These are phyloP conservation scores for Platycnemis pennipes DNA, from an alignment of 2,888 invertebrate genomes.

Conservation along the genomic window DNA sequence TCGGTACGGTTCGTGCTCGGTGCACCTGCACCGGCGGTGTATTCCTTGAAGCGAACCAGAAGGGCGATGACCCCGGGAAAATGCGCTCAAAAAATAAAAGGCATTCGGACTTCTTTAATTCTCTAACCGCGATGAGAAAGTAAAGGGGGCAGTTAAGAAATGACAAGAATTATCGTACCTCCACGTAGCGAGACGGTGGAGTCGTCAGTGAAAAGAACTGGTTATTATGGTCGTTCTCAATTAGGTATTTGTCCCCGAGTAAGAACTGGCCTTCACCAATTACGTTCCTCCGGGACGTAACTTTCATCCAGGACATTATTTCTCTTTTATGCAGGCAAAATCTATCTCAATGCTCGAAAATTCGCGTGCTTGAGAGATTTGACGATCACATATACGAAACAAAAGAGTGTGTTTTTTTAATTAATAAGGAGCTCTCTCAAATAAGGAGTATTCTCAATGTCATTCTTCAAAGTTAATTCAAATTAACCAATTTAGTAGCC, in stretches of 20 bases:
- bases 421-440: no score
- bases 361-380: no score
- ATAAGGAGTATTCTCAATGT: no score
- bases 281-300: background rate
- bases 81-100: background rate
- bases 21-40: background rate
- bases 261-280: background rate
- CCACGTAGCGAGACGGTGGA: background rate
- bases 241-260: no score
- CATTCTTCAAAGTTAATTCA: no score
- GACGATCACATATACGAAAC: no score
- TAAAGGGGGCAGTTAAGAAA: background rate
- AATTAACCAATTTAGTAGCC: no score
- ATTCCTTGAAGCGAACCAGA: background rate
- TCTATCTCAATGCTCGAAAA: no score
- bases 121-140: background rate
- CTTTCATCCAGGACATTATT: no score
- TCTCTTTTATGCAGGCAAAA: no score
- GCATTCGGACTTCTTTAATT: background rate
- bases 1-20: background rate
- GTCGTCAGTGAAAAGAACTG: background rate
- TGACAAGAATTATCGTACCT: background rate
- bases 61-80: background rate
- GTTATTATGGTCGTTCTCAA: background rate
- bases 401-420: no score